Conservation (phyloP, 2,888 invertebrate genomes). For the Xylota sylvarum region DNA sequence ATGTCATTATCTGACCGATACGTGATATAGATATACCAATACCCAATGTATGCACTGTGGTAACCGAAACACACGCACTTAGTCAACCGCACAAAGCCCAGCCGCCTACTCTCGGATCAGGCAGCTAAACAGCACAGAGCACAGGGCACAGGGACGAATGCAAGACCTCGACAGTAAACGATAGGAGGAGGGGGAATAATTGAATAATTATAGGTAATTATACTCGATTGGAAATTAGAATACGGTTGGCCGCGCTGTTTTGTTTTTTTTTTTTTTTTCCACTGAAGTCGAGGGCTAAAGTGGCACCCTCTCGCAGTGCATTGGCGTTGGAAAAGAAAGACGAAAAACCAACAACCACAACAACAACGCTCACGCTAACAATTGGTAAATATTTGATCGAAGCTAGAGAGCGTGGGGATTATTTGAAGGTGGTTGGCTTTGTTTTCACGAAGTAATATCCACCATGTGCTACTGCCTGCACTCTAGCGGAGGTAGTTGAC, state of each 20-base stretch:
- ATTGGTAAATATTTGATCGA: constrained; percentile 67
- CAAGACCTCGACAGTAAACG: background rate
- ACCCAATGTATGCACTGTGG: constrained; percentile 35
- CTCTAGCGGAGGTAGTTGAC: background rate
- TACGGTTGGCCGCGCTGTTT: constrained; percentile 40
- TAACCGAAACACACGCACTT: constrained; percentile 66
- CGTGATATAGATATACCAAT: constrained; percentile 44
- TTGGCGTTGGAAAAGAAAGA: constrained; percentile 31
- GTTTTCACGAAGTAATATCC: constrained; percentile 25
- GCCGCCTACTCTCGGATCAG: constrained; percentile 47
- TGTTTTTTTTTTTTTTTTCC: constrained; percentile 9
- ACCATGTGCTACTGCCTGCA: background rate
- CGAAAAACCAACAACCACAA: background rate
- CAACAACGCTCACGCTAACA: constrained; percentile 44
- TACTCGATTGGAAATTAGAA: constrained; percentile 73
- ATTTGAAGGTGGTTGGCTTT: constrained; percentile 30
- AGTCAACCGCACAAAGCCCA: constrained; percentile 56
- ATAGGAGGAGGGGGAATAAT: constrained; percentile 49
- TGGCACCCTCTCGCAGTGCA: constrained; percentile 9
- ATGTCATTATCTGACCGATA: constrained; percentile 74
- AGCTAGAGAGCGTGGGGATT: constrained; percentile 14
- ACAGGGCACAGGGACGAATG: background rate
- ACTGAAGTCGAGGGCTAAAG: constrained; percentile 19
- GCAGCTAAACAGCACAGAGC: constrained; percentile 22
- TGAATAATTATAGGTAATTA: constrained; percentile 76